phyloP scores from a whole-genome alignment of 2,797 vertebrate genomes.

The Phrynocephalus vlangalii region DNA sequence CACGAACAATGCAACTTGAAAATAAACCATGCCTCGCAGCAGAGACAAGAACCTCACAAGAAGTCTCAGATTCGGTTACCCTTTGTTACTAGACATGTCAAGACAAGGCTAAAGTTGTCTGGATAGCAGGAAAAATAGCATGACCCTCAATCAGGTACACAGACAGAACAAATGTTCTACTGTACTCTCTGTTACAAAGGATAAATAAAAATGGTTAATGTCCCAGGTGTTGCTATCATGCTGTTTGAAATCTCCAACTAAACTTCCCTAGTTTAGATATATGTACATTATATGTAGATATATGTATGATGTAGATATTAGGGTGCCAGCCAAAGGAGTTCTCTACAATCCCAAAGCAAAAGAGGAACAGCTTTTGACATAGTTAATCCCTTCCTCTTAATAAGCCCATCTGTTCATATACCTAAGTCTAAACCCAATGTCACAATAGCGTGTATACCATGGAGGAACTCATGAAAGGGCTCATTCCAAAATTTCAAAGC shows the following conservation, averaged over 20 bases:
- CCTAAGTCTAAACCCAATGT: background rate
- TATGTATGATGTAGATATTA: background rate
- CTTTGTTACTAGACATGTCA: too few species aligned
- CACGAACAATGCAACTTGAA: too few species aligned
- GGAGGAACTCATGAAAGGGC: too few species aligned
- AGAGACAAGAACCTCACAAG: too few species aligned
- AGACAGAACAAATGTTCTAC: too few species aligned
- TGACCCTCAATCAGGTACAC: too few species aligned
- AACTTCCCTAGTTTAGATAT: background rate
- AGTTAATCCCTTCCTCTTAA: background rate
- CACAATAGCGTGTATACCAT: background rate
- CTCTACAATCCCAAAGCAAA: too few species aligned
- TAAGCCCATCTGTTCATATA: background rate
- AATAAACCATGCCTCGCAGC: too few species aligned
- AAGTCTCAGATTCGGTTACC: too few species aligned
- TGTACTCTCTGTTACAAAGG: background rate
- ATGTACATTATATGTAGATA: background rate
- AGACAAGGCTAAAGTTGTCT: too few species aligned
- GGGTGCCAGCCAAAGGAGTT: background rate
- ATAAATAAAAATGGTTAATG: background rate
- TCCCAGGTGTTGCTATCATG: background rate
- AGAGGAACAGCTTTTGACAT: background rate
- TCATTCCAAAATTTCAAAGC: too few species aligned
- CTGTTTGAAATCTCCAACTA: background rate
- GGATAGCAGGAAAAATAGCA: too few species aligned